Evolutionary conservation across 2,888 invertebrate species (phyloP), one percentile per base, ranked within the genome.

Genomic region (Hedychridium roseum): DNA sequence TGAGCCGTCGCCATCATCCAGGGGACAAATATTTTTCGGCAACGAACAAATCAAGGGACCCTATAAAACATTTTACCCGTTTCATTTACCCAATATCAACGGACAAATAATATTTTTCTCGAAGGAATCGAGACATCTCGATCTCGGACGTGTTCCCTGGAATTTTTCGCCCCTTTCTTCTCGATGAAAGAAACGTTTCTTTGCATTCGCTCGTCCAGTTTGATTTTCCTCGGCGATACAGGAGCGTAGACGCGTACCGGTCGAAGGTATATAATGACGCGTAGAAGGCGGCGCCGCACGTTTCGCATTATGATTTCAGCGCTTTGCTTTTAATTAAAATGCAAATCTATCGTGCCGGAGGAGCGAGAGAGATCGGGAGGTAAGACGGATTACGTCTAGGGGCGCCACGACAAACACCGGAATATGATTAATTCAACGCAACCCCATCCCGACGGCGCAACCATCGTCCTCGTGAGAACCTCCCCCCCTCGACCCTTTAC

Each of bases 281-380:
- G 64, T 36, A 50, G 70, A 65, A 66, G 70, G 67, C 71, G 67
- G 60, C 67, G 64, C 67, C 74, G 68, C 73, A 74, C 74, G 76
- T 74, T 74, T 70, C 74, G 82, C 82, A 84, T 84, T 84, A 84
- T 84, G 83, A 84, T 84, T 83, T 82, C 83, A 83, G 80, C 82
- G 82, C 83, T 83, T 79, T 81, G 81, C 81, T 81, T 81, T 82
- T 82, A 82, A 82, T 82, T 82, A 82, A 82, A 82, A 82, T 82
- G 84, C 84, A 84, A 84, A 84, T 84, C 83, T 80, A 76, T 76
- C 72, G 70, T 50, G 57, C 49, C 62, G 60, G 66, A 58, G 62
- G 49, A 61, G 52, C 60, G 54, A 64, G 62, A 64, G 66, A 64
- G 71, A 74, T 73, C 70, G 71, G 68, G 71, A 78, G 76, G 78